Conservation (phyloP, 2,888 invertebrate species). For the Nemotelus nigrinus region DNA sequence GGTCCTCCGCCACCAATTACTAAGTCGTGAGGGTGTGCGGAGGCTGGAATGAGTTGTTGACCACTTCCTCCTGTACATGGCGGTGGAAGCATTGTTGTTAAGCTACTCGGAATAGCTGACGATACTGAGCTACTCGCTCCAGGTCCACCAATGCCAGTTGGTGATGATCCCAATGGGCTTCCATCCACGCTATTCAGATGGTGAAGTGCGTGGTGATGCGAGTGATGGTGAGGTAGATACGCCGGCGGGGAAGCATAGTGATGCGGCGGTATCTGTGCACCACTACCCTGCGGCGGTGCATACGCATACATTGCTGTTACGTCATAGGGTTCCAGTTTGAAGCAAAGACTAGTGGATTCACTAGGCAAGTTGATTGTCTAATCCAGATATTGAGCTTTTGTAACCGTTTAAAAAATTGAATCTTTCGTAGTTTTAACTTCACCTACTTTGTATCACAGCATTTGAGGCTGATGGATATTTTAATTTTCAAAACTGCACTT, state of each 20-base stretch:
- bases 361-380: background rate
- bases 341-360: background rate
- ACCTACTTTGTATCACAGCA: no score
- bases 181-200: conserved; percentile 47
- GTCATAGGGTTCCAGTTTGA: conserved; percentile 55
- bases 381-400: background rate
- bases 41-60: conserved; percentile 50
- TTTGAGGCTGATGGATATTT: no score
- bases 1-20: conserved; percentile 35
- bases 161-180: conserved; percentile 51
- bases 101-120: conserved; percentile 52
- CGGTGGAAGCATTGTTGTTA: conserved; percentile 52
- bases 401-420: no score
- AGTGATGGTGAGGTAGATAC: conserved; percentile 49
- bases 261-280: conserved; percentile 51
- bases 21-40: conserved; percentile 49
- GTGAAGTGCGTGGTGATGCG: conserved; percentile 49
- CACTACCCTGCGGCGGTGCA: conserved; percentile 53
- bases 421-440: no score
- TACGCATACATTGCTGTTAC: conserved; percentile 55
- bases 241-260: conserved; percentile 53
- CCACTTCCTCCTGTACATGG: conserved; percentile 23
- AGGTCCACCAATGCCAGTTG: background rate
- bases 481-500: no score
- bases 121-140: conserved; percentile 49